A percentile compares a stretch with the other conserved stretches of the same genome.
Evolutionary conservation across 1,140 invertebrate genomes (phyloP).

Genomic region (Paramacrobiotus metropolitanus): DNA sequence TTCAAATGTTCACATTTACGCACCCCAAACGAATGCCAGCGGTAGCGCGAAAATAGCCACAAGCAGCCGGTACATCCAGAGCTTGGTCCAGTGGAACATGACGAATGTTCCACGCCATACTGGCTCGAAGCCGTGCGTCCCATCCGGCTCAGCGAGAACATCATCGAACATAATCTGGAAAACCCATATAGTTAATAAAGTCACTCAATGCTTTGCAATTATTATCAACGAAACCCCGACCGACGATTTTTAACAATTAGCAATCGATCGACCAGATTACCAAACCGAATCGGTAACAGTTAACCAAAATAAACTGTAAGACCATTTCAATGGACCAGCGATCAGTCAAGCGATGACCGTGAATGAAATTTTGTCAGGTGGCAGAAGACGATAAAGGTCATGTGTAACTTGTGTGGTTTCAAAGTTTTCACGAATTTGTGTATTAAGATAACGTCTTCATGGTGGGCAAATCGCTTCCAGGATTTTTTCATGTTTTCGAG

Average conservation of each 20-base stretch:
- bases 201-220: too few species aligned
- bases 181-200: background rate
- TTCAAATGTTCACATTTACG: background rate
- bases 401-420: too few species aligned
- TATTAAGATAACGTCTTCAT: too few species aligned
- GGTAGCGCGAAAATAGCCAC: background rate
- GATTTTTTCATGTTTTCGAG: too few species aligned
- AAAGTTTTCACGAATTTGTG: too few species aligned
- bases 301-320: background rate
- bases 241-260: background rate
- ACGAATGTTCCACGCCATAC: background rate
- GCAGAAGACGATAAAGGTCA: too few species aligned
- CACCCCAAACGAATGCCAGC: background rate
- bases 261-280: background rate
- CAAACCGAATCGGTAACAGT: background rate
- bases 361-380: too few species aligned
- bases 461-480: too few species aligned
- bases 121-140: background rate
- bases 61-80: background rate
- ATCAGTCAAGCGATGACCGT: too few species aligned
- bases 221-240: too few species aligned
- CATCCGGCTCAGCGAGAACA: background rate
- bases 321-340: too few species aligned
- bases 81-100: background rate
- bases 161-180: slow-evolving; percentile 5